phyloP scores from a whole-genome alignment of 2,113 vertebrate genomes.

The Pagrus major region DNA sequence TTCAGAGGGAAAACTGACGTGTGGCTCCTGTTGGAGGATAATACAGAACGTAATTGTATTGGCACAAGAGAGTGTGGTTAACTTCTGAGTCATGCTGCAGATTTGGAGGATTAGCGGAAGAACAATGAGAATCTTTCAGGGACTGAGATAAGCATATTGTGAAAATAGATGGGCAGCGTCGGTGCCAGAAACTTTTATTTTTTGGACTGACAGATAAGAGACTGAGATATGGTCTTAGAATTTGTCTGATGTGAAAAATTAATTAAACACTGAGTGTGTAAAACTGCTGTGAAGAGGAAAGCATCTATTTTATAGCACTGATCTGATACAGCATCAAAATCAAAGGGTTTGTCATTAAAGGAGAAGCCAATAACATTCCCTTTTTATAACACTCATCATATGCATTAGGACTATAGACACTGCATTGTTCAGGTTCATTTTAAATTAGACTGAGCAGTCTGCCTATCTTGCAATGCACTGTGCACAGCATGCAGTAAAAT shows the following conservation, averaged over 20 bases:
- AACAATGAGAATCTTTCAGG: conserved; percentile 82
- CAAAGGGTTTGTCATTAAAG: conserved; percentile 29
- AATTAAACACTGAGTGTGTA: conserved; percentile 63
- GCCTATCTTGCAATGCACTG: conserved; percentile 23
- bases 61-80: conserved; percentile 71
- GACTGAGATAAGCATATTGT: conserved; percentile 81
- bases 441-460: conserved; percentile 53
- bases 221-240: conserved; percentile 59
- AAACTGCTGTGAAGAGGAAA: conserved; percentile 54
- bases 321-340: conserved; percentile 47
- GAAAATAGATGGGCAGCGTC: conserved; percentile 71
- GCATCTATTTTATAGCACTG: conserved; percentile 31
- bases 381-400: conserved; percentile 4
- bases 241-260: conserved; percentile 66
- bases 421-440: conserved; percentile 15
- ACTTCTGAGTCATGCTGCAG: conserved; percentile 81
- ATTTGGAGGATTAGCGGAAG: conserved; percentile 80
- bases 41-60: conserved; percentile 68
- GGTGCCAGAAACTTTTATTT: conserved; percentile 69
- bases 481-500: conserved; percentile 50
- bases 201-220: conserved; percentile 66
- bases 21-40: conserved; percentile 67
- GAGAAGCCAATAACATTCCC: conserved; percentile 5
- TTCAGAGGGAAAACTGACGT: conserved; percentile 57
- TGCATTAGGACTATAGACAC: conserved; percentile 17